These are phyloP conservation scores for Ceraclea dissimilis DNA, from an alignment of 2,888 invertebrate genomes.

Conservation along the genomic window DNA sequence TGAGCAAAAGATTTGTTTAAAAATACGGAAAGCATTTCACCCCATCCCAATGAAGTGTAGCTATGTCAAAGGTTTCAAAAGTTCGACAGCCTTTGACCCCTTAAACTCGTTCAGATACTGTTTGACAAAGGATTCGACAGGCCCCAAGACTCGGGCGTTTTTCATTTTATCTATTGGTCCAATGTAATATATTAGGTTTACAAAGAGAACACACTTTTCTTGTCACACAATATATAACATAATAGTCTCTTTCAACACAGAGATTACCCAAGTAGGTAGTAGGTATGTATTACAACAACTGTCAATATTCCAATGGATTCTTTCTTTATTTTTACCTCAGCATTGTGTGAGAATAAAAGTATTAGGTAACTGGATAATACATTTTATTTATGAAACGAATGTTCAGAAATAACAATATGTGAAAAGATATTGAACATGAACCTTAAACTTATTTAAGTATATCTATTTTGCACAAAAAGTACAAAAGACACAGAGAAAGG, in stretches of 20 bases:
- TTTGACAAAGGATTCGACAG: constrained; percentile 7
- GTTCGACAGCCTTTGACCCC: constrained; percentile 3
- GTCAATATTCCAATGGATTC: neutral
- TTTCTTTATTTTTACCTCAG: neutral
- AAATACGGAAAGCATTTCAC: too few species aligned
- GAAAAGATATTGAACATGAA: too few species aligned
- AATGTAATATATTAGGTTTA: constrained; percentile 5
- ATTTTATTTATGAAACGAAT: too few species aligned
- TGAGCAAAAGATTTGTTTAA: too few species aligned
- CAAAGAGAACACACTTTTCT: constrained; percentile 4
- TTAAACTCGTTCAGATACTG: neutral
- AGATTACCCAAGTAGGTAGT: neutral
- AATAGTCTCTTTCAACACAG: neutral
- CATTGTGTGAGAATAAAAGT: neutral
- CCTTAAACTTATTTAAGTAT: too few species aligned
- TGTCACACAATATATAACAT: neutral
- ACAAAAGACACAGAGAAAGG: too few species aligned
- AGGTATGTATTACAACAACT: neutral
- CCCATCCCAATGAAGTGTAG: neutral
- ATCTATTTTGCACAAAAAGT: too few species aligned
- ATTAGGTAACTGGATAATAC: too few species aligned
- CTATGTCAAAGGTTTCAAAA: neutral
- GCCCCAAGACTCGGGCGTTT: constrained; percentile 1
- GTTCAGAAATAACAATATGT: too few species aligned
- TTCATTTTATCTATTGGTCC: constrained; percentile 7